These are phyloP conservation scores for Drosophila mojavensis DNA, from an alignment of 1,140 invertebrate species.

Conservation along the genomic window DNA sequence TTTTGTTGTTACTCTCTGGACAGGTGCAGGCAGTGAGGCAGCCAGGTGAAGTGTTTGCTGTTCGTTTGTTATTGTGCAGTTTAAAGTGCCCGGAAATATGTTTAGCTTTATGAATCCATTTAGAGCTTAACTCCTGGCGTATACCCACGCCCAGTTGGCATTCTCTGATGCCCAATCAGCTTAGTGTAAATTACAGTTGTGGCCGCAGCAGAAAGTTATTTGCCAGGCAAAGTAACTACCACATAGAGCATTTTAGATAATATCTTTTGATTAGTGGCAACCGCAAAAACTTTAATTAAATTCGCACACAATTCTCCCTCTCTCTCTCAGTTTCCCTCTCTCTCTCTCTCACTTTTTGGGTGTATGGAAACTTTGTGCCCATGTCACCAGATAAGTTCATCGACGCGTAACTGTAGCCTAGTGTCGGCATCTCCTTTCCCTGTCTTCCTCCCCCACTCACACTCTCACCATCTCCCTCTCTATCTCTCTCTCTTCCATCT, in stretches of 20 bases:
- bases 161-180: conserved; percentile 12
- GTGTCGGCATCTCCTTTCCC: neutral
- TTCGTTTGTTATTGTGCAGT: conserved; percentile 62
- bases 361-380: conserved; percentile 68
- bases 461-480: neutral
- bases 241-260: conserved; percentile 64
- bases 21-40: conserved; percentile 1
- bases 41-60: conserved; percentile 2
- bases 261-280: conserved; percentile 81
- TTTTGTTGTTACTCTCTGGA: neutral
- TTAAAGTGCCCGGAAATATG: conserved; percentile 78
- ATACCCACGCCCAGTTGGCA: conserved; percentile 14
- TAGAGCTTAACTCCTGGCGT: neutral
- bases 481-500: neutral
- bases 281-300: conserved; percentile 81
- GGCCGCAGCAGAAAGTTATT: conserved; percentile 28
- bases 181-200: conserved; percentile 32
- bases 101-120: conserved; percentile 60
- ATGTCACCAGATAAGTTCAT: conserved; percentile 77
- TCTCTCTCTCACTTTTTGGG: neutral
- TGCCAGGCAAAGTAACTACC: conserved; percentile 37
- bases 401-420: conserved; percentile 41
- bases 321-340: conserved; percentile 13
- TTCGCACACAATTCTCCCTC: conserved; percentile 67
- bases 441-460: no score